Conservation (phyloP, 2,888 invertebrate species). For the Nemurella pictetii region DNA sequence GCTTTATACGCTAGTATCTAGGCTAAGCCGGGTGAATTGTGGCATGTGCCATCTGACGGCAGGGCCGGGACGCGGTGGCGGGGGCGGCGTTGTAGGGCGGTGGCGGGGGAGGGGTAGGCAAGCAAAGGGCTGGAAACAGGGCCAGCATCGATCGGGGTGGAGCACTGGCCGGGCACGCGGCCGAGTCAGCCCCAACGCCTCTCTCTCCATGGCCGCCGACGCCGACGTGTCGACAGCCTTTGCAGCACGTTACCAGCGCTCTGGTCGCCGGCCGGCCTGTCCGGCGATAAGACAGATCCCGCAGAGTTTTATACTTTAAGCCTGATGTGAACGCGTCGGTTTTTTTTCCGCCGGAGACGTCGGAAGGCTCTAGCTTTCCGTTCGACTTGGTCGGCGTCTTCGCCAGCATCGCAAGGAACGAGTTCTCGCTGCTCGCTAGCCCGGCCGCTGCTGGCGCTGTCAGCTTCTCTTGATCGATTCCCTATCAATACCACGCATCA, state of each 20-base stretch:
- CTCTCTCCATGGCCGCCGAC: neutral
- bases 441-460: neutral
- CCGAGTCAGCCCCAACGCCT: neutral
- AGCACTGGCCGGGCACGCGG: slow-evolving; percentile 36
- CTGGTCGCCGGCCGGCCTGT: too few relatives aligned
- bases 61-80: neutral
- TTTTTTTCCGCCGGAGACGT: neutral
- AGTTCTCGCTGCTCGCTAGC: too few relatives aligned
- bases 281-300: neutral
- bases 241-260: too few relatives aligned
- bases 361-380: neutral
- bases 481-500: slow-evolving; percentile 2
- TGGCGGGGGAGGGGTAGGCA: neutral
- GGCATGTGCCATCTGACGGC: neutral
- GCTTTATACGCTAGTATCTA: neutral
- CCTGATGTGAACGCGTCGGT: neutral
- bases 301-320: neutral
- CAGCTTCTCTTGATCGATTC: neutral
- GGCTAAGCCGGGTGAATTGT: neutral
- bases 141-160: slow-evolving; percentile 37
- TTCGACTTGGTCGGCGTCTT: neutral
- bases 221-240: too few relatives aligned
- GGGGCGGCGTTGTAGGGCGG: neutral
- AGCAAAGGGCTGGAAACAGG: neutral
- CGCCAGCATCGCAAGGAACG: neutral